Evolutionary conservation across 2,888 invertebrate species (phyloP).

Genomic region (Sarcophaga variegata): DNA sequence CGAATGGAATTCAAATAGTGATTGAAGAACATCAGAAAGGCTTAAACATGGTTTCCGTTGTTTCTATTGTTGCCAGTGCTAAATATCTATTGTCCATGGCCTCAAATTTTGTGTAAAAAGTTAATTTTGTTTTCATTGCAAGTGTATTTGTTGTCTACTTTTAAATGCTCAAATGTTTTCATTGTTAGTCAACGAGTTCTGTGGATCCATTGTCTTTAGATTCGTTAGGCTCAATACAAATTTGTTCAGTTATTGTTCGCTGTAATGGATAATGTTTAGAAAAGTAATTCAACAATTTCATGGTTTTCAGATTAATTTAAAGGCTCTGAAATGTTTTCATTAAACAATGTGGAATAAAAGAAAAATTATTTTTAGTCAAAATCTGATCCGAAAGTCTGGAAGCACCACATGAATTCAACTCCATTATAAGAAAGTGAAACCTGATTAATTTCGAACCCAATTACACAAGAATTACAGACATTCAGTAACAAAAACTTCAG

Average conservation of each 20-base stretch:
- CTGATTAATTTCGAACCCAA: too few relatives aligned
- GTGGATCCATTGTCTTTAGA: conserved; percentile 15
- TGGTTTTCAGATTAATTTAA: conserved; percentile 47
- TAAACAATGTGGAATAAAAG: neutral
- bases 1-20: conserved; percentile 60
- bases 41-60: conserved; percentile 31
- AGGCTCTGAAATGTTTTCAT: conserved; percentile 22
- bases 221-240: conserved; percentile 51
- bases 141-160: conserved; percentile 2
- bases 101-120: conserved; percentile 66
- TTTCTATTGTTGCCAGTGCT: conserved; percentile 54
- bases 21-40: conserved; percentile 46
- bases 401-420: too few relatives aligned
- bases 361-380: neutral
- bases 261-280: conserved; percentile 3
- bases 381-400: neutral
- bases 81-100: conserved; percentile 53
- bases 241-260: neutral
- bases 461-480: too few relatives aligned
- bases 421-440: too few relatives aligned
- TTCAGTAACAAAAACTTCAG: too few relatives aligned
- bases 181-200: conserved; percentile 47
- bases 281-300: conserved; percentile 58
- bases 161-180: conserved; percentile 48
- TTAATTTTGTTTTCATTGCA: conserved; percentile 53